These are phyloP conservation scores for Apis dorsata DNA, from an alignment of 1,140 invertebrate genomes.

Conservation along the genomic window DNA sequence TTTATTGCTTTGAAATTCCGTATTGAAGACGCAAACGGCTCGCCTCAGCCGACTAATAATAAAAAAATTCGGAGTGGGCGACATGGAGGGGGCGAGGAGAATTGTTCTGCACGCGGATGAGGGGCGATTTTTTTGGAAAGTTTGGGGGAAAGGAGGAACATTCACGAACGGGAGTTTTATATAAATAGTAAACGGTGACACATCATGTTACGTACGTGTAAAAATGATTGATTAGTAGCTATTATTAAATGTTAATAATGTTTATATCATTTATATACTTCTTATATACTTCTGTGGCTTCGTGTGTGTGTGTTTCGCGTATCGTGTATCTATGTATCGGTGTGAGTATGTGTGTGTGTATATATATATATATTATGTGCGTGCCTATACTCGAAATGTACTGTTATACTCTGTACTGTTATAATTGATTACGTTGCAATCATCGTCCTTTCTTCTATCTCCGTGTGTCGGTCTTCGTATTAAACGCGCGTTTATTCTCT, in stretches of 20 bases:
- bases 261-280: conserved; percentile 61
- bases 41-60: conserved; percentile 64
- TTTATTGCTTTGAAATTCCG: conserved; percentile 80
- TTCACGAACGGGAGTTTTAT: conserved; percentile 41
- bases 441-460: not conserved
- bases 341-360: conserved; percentile 15
- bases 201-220: conserved; percentile 58
- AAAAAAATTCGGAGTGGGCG: conserved; percentile 49
- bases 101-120: too few relatives aligned
- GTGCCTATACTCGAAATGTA: conserved; percentile 6
- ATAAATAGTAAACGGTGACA: conserved; percentile 64
- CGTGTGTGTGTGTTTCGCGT: conserved; percentile 23
- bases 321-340: not conserved
- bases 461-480: conserved; percentile 6
- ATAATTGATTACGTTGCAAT: conserved; percentile 10
- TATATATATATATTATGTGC: not conserved
- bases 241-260: conserved; percentile 65
- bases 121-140: too few relatives aligned
- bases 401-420: not conserved
- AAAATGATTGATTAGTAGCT: conserved; percentile 64
- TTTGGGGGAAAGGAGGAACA: conserved; percentile 19
- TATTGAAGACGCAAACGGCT: conserved; percentile 73
- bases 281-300: conserved; percentile 26
- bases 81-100: not conserved
- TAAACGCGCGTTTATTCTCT: not conserved